Conservation (phyloP, 2,113 vertebrate species). For the Chitala chitala region DNA sequence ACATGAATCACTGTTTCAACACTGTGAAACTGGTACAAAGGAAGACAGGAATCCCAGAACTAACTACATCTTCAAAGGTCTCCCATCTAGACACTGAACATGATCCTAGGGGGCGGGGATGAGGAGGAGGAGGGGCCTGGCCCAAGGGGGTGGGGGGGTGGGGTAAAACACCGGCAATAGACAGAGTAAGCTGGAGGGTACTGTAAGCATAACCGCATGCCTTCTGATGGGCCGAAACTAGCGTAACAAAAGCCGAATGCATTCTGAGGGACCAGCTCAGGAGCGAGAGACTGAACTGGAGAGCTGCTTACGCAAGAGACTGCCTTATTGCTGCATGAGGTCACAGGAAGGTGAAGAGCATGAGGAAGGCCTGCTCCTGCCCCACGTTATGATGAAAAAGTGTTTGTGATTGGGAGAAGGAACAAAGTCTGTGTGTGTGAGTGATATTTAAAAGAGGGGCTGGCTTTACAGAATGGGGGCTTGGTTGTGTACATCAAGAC, state of each 20-base stretch:
- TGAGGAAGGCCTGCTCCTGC: conserved; percentile 22
- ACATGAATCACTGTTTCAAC: conserved; percentile 96
- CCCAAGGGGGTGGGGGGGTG: neutral
- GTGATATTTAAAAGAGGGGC: conserved; percentile 60
- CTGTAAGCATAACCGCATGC: conserved; percentile 71
- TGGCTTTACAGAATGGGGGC: conserved; percentile 50
- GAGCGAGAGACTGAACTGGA: conserved; percentile 87
- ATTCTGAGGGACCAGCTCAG: conserved; percentile 84
- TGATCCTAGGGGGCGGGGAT: conserved; percentile 54
- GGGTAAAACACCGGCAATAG: conserved; percentile 64
- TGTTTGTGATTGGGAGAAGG: too few relatives aligned
- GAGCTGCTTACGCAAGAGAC: conserved; percentile 74
- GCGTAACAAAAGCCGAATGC: conserved; percentile 92
- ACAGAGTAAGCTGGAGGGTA: conserved; percentile 73
- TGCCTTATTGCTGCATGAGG: conserved; percentile 47
- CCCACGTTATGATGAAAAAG: too few relatives aligned
- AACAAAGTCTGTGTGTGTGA: conserved; percentile 54
- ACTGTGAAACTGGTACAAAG: conserved; percentile 80
- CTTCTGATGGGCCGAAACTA: conserved; percentile 87
- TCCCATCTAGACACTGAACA: conserved; percentile 80
- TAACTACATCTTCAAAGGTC: conserved; percentile 91
- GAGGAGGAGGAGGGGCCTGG: neutral
- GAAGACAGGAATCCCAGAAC: conserved; percentile 81
- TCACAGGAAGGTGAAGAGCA: conserved; percentile 64
- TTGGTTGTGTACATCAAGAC: conserved; percentile 62